A percentile compares a stretch with the other conserved stretches of the same genome.
phyloP scores from a whole-genome alignment of 2,113 vertebrate species.

The Varanus komodoensis region DNA sequence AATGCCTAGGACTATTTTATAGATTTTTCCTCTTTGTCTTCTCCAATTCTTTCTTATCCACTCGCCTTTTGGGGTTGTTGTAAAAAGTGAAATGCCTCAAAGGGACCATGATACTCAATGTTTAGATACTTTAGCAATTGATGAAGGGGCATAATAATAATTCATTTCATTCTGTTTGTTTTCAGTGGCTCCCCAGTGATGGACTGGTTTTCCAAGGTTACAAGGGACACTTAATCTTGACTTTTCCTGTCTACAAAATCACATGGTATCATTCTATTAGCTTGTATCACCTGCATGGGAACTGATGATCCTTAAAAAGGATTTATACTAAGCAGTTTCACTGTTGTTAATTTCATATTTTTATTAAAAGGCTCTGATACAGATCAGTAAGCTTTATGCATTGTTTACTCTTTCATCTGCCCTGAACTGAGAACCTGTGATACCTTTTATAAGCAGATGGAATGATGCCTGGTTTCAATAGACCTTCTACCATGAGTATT shows the following conservation, averaged over 20 bases:
- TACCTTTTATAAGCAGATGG: constrained; percentile 65
- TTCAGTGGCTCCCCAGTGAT: not conserved
- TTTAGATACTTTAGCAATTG: not conserved
- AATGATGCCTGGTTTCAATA: constrained; percentile 62
- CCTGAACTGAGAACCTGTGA: constrained; percentile 55
- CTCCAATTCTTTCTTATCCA: not conserved
- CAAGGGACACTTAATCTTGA: constrained; percentile 42
- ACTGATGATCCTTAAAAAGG: constrained; percentile 19
- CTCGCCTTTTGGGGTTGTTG: not conserved
- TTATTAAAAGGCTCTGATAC: constrained; percentile 62
- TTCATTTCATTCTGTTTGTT: constrained; percentile 6
- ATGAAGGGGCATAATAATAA: not conserved
- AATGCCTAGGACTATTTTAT: not conserved
- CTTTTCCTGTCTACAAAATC: constrained; percentile 29
- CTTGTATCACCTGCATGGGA: not conserved
- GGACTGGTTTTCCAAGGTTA: constrained; percentile 43
- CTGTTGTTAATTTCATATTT: constrained; percentile 29
- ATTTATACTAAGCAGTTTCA: constrained; percentile 10
- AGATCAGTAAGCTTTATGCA: constrained; percentile 53
- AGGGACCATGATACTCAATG: not conserved
- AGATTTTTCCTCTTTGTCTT: not conserved
- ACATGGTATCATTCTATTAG: not conserved
- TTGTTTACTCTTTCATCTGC: constrained; percentile 69
- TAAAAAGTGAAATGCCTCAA: constrained; percentile 3
- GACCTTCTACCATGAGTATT: constrained; percentile 49